Evolutionary conservation across 2,797 vertebrate genomes (phyloP).

Genomic region (Gobio occitaniae): DNA sequence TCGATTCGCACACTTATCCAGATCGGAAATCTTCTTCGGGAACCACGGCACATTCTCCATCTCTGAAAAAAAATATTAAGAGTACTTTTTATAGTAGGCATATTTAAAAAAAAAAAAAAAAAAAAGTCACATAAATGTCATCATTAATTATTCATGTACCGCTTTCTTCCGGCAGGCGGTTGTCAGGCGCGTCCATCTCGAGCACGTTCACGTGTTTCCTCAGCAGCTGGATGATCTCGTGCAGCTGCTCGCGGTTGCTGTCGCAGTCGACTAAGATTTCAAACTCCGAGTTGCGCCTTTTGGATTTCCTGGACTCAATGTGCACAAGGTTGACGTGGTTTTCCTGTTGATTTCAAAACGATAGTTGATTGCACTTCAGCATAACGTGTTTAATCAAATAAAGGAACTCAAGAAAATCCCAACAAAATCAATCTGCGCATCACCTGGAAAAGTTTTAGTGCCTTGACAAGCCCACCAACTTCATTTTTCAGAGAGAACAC

Average conservation of each 20-base stretch:
- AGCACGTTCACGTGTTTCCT: constrained; percentile 88
- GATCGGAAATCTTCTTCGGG: constrained; percentile 96
- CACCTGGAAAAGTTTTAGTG: constrained; percentile 96
- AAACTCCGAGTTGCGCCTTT: constrained; percentile 93
- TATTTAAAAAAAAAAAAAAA: neutral
- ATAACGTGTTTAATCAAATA: neutral
- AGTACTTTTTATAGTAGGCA: neutral
- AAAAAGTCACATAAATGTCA: neutral
- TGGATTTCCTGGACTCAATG: constrained; percentile 96
- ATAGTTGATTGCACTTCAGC: neutral
- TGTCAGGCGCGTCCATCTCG: constrained; percentile 85
- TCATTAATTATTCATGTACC: constrained; percentile 25
- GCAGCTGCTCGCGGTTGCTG: constrained; percentile 92
- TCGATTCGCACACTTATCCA: constrained; percentile 94
- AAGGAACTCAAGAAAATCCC: neutral
- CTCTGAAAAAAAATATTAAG: constrained; percentile 71
- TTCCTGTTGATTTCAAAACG: constrained; percentile 80
- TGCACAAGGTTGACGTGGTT: constrained; percentile 95
- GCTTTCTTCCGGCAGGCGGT: constrained; percentile 78
- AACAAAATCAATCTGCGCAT: neutral
- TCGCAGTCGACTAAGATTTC: constrained; percentile 98
- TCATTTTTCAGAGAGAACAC: constrained; percentile 98
- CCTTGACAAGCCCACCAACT: constrained; percentile 94
- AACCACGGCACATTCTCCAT: constrained; percentile 93
- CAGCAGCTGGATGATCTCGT: constrained; percentile 92